Evolutionary conservation across 92 coral and sea anemone genomes (phyloP).

Genomic region (Metridium senile): DNA sequence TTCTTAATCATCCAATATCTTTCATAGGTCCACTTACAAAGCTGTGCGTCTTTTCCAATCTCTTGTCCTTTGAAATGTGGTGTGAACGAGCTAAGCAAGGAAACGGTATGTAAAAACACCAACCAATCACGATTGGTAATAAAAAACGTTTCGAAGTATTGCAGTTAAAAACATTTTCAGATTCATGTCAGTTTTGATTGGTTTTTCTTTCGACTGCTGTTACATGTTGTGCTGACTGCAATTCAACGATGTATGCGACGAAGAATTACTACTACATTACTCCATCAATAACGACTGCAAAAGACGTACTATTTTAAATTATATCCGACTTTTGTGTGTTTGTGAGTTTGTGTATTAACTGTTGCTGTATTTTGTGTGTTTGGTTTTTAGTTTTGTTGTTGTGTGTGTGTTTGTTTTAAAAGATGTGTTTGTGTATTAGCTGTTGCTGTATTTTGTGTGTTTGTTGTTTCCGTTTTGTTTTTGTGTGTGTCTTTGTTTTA

Average conservation of each 20-base stretch:
- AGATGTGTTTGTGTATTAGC: background rate
- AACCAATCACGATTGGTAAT: too few relatives aligned
- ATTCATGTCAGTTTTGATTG: too few relatives aligned
- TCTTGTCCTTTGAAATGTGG: conserved; percentile 93
- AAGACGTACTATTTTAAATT: too few relatives aligned
- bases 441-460: background rate
- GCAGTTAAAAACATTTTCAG: too few relatives aligned
- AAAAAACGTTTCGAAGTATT: too few relatives aligned
- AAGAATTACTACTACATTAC: too few relatives aligned
- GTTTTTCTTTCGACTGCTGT: too few relatives aligned
- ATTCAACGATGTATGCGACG: too few relatives aligned
- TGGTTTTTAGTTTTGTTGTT: background rate
- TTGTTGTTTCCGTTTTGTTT: background rate
- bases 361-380: background rate
- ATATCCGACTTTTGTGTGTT: background rate
- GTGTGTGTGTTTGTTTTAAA: background rate
- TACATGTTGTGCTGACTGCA: too few relatives aligned
- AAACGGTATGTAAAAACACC: conserved; percentile 72
- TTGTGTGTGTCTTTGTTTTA: background rate
- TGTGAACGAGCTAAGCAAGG: conserved; percentile 76
- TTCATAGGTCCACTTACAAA: conserved; percentile 77
- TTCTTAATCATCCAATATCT: background rate
- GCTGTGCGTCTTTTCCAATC: conserved; percentile 90
- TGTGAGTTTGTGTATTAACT: background rate
- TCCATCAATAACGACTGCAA: too few relatives aligned